Percentiles rank a stretch among this genome's conserved stretches.
Conservation (phyloP, 2,888 invertebrate species). For the Aphidoletes aphidimyza region DNA sequence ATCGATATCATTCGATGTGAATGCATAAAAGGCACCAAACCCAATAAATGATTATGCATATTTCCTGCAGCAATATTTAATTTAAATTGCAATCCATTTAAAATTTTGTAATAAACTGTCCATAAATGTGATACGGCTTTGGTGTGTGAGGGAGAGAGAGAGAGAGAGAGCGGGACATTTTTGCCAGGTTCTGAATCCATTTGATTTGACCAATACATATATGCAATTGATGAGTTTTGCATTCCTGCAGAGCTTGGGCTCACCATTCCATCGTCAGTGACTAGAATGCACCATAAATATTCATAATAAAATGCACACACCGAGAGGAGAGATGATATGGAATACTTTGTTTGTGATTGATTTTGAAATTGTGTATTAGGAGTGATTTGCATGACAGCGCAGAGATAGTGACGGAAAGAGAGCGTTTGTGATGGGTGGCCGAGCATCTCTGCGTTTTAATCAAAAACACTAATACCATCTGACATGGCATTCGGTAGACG, state of each 20-base stretch:
- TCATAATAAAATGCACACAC: conserved; percentile 22
- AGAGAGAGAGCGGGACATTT: neutral
- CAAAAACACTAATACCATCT: conserved; percentile 41
- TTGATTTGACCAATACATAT: conserved; percentile 30
- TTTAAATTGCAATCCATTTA: conserved; percentile 54
- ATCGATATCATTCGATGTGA: neutral
- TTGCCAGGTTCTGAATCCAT: neutral
- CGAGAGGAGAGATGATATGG: neutral
- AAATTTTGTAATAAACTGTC: conserved; percentile 47
- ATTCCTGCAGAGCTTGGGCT: neutral
- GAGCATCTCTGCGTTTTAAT: conserved; percentile 29
- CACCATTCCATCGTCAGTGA: neutral
- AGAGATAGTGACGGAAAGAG: too few species aligned
- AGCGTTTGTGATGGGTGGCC: conserved; percentile 2
- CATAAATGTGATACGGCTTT: neutral
- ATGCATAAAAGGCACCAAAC: conserved; percentile 30
- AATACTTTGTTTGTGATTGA: conserved; percentile 37
- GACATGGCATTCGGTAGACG: neutral
- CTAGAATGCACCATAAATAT: conserved; percentile 22
- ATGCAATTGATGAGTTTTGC: conserved; percentile 39
- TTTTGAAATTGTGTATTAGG: conserved; percentile 37
- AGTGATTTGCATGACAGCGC: conserved; percentile 8
- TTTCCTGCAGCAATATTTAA: conserved; percentile 53
- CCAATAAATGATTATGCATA: conserved; percentile 47
- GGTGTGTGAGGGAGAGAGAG: too few species aligned